phyloP scores from a whole-genome alignment of 1,140 invertebrate species.

The Saccostrea cuccullata region DNA sequence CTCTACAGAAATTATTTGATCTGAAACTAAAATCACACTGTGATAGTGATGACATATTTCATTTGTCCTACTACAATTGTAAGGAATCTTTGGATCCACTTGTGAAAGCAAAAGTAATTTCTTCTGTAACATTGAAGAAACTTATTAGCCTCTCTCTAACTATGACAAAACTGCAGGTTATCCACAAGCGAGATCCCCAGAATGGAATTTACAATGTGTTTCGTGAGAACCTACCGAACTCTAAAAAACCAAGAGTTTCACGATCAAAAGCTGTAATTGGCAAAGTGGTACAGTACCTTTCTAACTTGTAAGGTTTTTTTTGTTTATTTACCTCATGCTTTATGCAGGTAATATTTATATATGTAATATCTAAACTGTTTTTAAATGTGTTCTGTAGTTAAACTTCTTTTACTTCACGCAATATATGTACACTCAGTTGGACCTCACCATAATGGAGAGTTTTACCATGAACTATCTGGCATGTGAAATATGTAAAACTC shows the following conservation, averaged over 20 bases:
- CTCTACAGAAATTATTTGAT: conserved; percentile 37
- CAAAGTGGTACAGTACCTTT: conserved; percentile 34
- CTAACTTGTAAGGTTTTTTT: neutral
- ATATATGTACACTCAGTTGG: too few species aligned
- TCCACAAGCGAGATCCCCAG: conserved; percentile 30
- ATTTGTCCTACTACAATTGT: conserved; percentile 25
- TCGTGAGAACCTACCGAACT: conserved; percentile 4
- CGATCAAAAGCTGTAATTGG: conserved; percentile 32
- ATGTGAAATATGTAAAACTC: too few species aligned
- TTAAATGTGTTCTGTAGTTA: neutral
- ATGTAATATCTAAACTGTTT: neutral
- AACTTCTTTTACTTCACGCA: too few species aligned
- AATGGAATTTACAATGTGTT: conserved; percentile 33
- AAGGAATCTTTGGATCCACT: conserved; percentile 37
- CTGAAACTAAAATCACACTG: conserved; percentile 22
- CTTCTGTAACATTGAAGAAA: conserved; percentile 22
- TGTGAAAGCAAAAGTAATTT: conserved; percentile 3
- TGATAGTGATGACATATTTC: conserved; percentile 9
- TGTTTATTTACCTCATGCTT: neutral
- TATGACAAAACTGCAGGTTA: conserved; percentile 8
- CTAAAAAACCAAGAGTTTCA: conserved; percentile 26
- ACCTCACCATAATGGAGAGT: too few species aligned
- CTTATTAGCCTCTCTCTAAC: neutral
- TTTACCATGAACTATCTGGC: too few species aligned
- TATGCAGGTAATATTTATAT: neutral